These are phyloP conservation scores for Drosophila peninsularis DNA, from an alignment of 2,888 invertebrate genomes.

Conservation along the genomic window DNA sequence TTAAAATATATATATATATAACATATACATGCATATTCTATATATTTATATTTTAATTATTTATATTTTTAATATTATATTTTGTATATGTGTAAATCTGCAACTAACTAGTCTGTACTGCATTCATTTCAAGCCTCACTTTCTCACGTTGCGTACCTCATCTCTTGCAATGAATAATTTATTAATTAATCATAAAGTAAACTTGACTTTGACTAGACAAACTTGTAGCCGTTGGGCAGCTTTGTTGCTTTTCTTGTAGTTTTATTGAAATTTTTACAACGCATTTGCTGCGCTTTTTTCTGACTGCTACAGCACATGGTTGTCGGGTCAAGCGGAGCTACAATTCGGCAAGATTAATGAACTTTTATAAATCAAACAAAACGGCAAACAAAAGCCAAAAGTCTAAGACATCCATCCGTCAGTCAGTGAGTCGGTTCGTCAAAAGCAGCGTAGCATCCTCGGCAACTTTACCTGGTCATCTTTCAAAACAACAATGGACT, in stretches of 20 bases:
- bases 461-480: slow-evolving; percentile 73
- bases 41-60: no score
- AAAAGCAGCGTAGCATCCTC: slow-evolving; percentile 56
- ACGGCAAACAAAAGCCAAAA: slow-evolving; percentile 50
- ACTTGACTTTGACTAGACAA: slow-evolving; percentile 34
- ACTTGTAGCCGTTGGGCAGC: slow-evolving; percentile 34
- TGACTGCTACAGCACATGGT: slow-evolving; percentile 6
- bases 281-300: slow-evolving; percentile 63
- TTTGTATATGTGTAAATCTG: neutral
- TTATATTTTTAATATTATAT: no score
- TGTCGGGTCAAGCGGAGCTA: slow-evolving; percentile 9
- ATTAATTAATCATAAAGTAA: slow-evolving; percentile 76
- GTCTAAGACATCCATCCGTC: slow-evolving; percentile 43
- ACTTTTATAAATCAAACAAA: slow-evolving; percentile 69
- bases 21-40: no score
- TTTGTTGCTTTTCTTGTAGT: slow-evolving; percentile 49
- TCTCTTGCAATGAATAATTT: slow-evolving; percentile 75
- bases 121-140: slow-evolving; percentile 14
- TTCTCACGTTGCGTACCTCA: slow-evolving; percentile 62
- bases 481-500: slow-evolving; percentile 64
- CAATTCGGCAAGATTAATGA: slow-evolving; percentile 81
- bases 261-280: slow-evolving; percentile 57
- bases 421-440: slow-evolving; percentile 45
- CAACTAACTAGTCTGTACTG: neutral
- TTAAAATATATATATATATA: no score